Evolutionary conservation across 1,140 invertebrate genomes (phyloP), one percentile per base, ranked within the genome.

Genomic region (Meloidogyne floridensis): DNA sequence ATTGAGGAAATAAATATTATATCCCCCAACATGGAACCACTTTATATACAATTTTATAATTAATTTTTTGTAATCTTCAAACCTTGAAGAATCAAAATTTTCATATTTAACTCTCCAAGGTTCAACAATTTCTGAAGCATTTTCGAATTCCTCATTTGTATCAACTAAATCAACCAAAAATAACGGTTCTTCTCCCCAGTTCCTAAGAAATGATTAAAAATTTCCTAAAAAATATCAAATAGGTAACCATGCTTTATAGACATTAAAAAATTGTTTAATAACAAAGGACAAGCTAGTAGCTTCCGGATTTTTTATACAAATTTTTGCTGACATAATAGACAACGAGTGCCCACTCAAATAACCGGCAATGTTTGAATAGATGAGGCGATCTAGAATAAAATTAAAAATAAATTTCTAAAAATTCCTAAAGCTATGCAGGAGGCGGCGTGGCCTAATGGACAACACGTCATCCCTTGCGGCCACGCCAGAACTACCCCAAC

Each of bases 311-410:
- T 56, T 56, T 42, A 54, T 7, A 20, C 32, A 56, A 56, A 77
- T 77, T 59, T 77, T 77, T 56, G 75, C 75, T 43, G 69, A 56
- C 75, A 77, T 77, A 43, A 77, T n/a, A 69, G 75, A 11, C 15
- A 77, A 56, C 8, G 75, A 32, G 13, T 15, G 5, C 2, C 53
- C 75, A 69, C 43, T 77, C 43, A 77, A 56, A 77, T 65, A 77
- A 7, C 75, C 75, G 15, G 69, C 43, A 8, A 65, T 77, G 53
- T 77, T 77, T n/a, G 75, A 77, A 56, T 77, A 77, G 15, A 77
- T 77, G 8, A 43, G 7, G 18, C 69, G 56, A 43, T 77, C 75
- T 56, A n/a, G 9, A 77, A 56, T 43, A 15, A 47, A 56, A 6
- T 54, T 8, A 5, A 76, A 54, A 53, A 15, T 54, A 5, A 32